Conservation (phyloP, 2,888 invertebrate genomes). For the Mimachlamys varia region DNA sequence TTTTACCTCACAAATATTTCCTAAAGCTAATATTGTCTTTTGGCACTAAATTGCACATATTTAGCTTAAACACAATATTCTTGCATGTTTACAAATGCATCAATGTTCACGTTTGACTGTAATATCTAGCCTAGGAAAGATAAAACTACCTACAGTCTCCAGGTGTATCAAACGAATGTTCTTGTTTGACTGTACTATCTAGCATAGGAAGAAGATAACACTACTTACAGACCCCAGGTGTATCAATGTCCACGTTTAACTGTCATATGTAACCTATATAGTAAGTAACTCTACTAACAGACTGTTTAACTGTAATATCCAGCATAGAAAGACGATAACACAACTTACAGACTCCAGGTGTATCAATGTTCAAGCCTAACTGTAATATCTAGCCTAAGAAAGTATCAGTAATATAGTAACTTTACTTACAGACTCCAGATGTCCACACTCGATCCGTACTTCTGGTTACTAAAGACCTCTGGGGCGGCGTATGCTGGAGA, state of each 20-base stretch:
- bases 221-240: conserved; percentile 77
- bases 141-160: too few relatives aligned
- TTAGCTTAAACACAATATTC: too few relatives aligned
- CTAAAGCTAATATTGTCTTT: too few relatives aligned
- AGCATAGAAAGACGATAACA: background rate
- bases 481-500: conserved; percentile 78
- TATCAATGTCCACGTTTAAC: too few relatives aligned
- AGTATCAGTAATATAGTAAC: too few relatives aligned
- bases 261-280: background rate
- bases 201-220: too few relatives aligned
- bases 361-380: background rate
- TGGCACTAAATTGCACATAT: too few relatives aligned
- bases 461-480: conserved; percentile 75
- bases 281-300: conserved; percentile 68
- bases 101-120: background rate
- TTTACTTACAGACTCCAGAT: conserved; percentile 77
- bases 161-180: too few relatives aligned
- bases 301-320: conserved; percentile 51
- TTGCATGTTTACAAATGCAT: too few relatives aligned
- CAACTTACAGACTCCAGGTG: background rate
- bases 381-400: background rate
- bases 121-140: too few relatives aligned
- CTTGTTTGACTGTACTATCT: too few relatives aligned
- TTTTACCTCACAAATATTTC: too few relatives aligned
- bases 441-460: conserved; percentile 75